A percentile compares a stretch with the other conserved stretches of the same genome.
Evolutionary conservation across 1,140 invertebrate genomes (phyloP).

Genomic region (Calosoma granatense): DNA sequence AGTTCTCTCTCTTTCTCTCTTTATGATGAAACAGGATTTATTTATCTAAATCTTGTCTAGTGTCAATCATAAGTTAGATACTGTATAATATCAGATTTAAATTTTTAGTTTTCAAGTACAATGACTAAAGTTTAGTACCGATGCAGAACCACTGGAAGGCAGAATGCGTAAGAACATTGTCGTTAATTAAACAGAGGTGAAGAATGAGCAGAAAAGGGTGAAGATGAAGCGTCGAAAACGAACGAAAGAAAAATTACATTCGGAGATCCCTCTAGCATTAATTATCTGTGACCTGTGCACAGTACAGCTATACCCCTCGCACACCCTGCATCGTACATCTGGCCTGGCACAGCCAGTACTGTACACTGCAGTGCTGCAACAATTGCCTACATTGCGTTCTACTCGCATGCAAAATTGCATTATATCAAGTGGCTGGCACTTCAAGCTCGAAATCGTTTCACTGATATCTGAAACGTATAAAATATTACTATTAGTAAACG

Average conservation of each 20-base stretch:
- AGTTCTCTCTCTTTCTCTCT: too few species aligned
- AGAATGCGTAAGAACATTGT: too few species aligned
- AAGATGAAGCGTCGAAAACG: background rate
- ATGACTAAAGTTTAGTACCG: too few species aligned
- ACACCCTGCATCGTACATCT: background rate
- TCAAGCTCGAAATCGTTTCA: background rate
- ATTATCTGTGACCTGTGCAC: background rate
- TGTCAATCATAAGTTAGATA: too few species aligned
- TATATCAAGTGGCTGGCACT: background rate
- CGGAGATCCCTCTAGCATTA: background rate
- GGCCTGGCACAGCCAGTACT: background rate
- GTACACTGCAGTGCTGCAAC: background rate
- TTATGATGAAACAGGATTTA: too few species aligned
- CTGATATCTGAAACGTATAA: background rate
- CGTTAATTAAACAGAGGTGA: background rate
- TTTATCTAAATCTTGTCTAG: too few species aligned
- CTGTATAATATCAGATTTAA: too few species aligned
- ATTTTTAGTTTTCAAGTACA: too few species aligned
- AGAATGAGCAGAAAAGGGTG: background rate
- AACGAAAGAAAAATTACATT: background rate
- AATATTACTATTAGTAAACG: too few species aligned
- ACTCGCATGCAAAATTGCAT: background rate
- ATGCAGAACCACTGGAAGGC: too few species aligned
- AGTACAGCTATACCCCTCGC: background rate
- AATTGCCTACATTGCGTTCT: too few species aligned